These are phyloP conservation scores for Heterohyrax brucei DNA, from an alignment of 2,797 vertebrate genomes.

Conservation along the genomic window DNA sequence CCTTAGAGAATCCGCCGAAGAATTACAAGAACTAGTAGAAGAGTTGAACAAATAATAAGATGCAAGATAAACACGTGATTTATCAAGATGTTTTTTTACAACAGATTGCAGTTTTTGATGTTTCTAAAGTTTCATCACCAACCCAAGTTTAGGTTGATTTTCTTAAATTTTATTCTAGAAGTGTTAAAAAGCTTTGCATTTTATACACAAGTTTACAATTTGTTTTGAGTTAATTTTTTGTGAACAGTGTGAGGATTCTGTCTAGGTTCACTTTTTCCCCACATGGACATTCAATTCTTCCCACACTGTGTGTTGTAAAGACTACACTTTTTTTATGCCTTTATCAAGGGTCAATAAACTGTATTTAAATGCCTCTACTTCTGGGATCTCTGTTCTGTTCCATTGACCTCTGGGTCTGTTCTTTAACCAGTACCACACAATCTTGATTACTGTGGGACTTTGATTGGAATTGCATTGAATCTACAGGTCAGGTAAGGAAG, in stretches of 20 bases:
- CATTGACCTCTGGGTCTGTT: too few species aligned
- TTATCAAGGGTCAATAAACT: too few species aligned
- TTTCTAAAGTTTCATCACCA: background rate
- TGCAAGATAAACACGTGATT: too few species aligned
- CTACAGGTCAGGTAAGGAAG: too few species aligned
- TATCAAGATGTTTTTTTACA: background rate
- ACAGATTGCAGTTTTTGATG: background rate
- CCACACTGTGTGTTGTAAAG: background rate
- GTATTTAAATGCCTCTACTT: too few species aligned
- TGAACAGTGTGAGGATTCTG: background rate
- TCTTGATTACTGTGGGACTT: background rate
- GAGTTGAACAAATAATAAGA: too few species aligned
- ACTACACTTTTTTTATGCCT: background rate
- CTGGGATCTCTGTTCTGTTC: too few species aligned
- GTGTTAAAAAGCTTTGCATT: background rate
- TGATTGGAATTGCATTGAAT: too few species aligned
- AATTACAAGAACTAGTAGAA: too few species aligned
- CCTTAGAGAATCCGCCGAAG: too few species aligned
- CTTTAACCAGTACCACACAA: too few species aligned
- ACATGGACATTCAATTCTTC: background rate
- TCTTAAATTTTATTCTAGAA: background rate
- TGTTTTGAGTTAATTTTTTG: conserved; percentile 24
- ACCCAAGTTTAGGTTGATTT: background rate
- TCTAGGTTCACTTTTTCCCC: background rate
- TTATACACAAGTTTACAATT: background rate